Conservation (phyloP, 37 sponge, comb jelly and placozoan species). For the Hormiphora californensis region DNA sequence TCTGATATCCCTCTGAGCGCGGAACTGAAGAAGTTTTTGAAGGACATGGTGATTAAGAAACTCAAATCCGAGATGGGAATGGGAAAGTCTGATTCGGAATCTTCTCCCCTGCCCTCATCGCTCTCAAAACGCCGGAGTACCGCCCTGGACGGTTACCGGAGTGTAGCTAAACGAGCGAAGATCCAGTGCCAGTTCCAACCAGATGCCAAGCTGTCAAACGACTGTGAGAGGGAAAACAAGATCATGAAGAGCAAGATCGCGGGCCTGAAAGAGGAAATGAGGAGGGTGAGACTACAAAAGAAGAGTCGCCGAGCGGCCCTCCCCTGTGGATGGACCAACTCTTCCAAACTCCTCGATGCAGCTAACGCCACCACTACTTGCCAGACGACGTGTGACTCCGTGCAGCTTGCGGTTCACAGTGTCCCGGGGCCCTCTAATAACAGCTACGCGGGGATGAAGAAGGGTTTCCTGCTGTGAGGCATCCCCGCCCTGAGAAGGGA, state of each 20-base stretch:
- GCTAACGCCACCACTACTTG: conserved; percentile 20
- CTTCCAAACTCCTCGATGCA: conserved; percentile 26
- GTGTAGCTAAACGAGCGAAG: conserved; percentile 25
- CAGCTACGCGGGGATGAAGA: conserved; percentile 54
- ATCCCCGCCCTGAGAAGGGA: too few species aligned
- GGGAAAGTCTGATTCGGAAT: conserved; percentile 45
- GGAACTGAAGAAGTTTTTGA: conserved; percentile 45
- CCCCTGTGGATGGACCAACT: conserved; percentile 53
- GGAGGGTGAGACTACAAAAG: conserved; percentile 36
- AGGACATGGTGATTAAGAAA: conserved; percentile 51
- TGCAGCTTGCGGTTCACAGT: conserved; percentile 41
- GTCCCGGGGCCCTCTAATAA: conserved; percentile 44
- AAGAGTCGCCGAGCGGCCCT: conserved; percentile 33
- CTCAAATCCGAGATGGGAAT: conserved; percentile 51
- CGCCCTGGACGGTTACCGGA: conserved; percentile 14
- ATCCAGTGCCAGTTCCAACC: conserved; percentile 36
- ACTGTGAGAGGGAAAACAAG: conserved; percentile 45
- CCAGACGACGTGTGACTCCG: conserved; percentile 53
- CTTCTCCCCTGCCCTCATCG: not conserved
- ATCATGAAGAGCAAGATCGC: conserved; percentile 52
- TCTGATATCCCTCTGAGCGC: conserved; percentile 41
- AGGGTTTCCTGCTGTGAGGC: conserved; percentile 45
- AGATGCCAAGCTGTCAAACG: conserved; percentile 49
- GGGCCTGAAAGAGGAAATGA: conserved; percentile 27
- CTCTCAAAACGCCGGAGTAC: conserved; percentile 18